These are phyloP conservation scores for Crypturellus undulatus DNA, from an alignment of 2,113 vertebrate genomes.

Conservation along the genomic window DNA sequence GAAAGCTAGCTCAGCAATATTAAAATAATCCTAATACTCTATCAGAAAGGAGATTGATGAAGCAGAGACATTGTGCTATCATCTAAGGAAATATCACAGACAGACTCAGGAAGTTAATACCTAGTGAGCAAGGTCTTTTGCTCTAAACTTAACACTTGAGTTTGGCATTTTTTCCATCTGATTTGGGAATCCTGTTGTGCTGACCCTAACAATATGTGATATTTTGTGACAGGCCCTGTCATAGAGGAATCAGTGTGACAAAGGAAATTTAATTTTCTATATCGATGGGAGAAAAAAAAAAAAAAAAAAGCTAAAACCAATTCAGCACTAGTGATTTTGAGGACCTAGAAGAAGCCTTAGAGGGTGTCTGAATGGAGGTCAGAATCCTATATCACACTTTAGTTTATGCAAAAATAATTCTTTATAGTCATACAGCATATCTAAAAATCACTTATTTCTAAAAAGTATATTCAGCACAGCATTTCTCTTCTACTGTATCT, in stretches of 20 bases:
- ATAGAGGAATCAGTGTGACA: not conserved
- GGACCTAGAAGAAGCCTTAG: not conserved
- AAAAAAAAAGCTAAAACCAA: not conserved
- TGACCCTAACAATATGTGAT: not conserved
- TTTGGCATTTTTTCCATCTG: not conserved
- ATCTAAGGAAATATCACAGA: not conserved
- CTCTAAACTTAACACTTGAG: too few relatives aligned
- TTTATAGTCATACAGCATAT: not conserved
- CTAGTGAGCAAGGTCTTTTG: not conserved
- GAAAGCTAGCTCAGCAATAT: not conserved
- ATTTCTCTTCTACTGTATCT: not conserved
- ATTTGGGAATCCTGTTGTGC: not conserved
- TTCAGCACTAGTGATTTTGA: not conserved
- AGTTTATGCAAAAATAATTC: too few relatives aligned
- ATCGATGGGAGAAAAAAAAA: too few relatives aligned
- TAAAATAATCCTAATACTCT: not conserved
- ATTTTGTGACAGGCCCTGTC: not conserved
- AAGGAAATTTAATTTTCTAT: not conserved
- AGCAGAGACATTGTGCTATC: too few relatives aligned
- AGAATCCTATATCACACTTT: not conserved
- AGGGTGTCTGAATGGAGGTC: not conserved
- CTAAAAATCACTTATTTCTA: not conserved
- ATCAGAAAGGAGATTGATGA: not conserved
- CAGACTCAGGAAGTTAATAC: not conserved
- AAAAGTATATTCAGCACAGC: not conserved